Evolutionary conservation across 2,113 vertebrate species (phyloP).

Genomic region (Tychaedon coryphoeus): DNA sequence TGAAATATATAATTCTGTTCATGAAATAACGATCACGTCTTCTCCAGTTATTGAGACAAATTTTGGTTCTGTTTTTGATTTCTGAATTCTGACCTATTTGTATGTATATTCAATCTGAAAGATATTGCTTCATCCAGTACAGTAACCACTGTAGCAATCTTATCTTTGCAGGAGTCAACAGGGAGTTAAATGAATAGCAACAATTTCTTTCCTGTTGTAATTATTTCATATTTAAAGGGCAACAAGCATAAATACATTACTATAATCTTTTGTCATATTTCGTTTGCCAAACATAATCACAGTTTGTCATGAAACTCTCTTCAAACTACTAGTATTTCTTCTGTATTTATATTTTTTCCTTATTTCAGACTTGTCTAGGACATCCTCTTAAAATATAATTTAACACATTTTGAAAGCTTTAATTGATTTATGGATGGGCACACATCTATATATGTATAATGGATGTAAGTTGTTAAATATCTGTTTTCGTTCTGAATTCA

Average conservation of each 20-base stretch:
- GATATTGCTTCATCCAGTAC: background rate
- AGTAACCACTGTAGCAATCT: background rate
- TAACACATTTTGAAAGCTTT: background rate
- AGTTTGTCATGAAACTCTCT: background rate
- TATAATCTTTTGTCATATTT: background rate
- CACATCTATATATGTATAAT: background rate
- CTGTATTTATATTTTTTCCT: background rate
- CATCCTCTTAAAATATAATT: background rate
- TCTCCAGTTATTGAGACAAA: background rate
- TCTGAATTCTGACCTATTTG: background rate
- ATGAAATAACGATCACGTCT: background rate
- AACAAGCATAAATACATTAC: background rate
- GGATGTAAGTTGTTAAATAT: background rate
- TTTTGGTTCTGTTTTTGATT: background rate
- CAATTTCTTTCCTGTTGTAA: background rate
- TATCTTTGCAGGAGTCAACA: background rate
- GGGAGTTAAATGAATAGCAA: background rate
- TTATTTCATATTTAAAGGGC: background rate
- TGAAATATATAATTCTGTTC: background rate
- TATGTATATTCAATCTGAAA: background rate
- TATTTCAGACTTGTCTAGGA: background rate
- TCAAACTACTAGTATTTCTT: background rate
- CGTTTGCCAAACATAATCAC: background rate
- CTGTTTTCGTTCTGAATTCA: background rate
- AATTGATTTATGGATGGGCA: background rate